These are phyloP conservation scores for Solenodon paradoxus DNA, from an alignment of 2,113 vertebrate species.

Conservation along the genomic window DNA sequence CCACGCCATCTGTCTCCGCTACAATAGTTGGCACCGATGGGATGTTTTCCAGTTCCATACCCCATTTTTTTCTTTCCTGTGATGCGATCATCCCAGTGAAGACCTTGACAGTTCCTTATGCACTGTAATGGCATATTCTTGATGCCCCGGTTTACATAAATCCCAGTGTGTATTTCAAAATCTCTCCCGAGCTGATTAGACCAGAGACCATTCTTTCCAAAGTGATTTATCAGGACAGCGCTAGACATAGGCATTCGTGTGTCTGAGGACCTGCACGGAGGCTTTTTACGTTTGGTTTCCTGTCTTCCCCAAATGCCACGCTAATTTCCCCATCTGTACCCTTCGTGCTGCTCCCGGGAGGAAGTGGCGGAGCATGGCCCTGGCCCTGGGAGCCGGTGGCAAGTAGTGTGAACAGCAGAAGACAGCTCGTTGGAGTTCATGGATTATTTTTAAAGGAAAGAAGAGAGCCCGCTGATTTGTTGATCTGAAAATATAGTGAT, in stretches of 20 bases:
- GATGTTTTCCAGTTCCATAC: not conserved
- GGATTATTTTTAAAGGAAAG: not conserved
- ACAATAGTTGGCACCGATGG: slow-evolving; percentile 51
- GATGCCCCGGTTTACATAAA: not conserved
- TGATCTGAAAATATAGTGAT: not conserved
- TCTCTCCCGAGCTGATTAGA: not conserved
- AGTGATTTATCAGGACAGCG: not conserved
- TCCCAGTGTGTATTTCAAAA: not conserved
- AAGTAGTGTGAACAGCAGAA: not conserved
- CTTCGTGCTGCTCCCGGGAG: not conserved
- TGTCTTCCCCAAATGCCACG: not conserved
- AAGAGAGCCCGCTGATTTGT: not conserved
- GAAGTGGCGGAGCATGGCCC: not conserved
- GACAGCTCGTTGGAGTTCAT: not conserved
- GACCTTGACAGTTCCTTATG: not conserved
- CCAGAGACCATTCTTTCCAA: not conserved
- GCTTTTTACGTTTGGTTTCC: not conserved
- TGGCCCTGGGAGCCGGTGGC: no score
- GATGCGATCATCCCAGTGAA: not conserved
- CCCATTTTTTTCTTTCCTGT: not conserved
- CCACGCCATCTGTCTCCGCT: slow-evolving; percentile 76
- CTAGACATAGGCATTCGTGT: not conserved
- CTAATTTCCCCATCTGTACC: not conserved
- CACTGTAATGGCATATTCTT: not conserved
- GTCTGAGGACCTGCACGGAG: not conserved